phyloP scores from a whole-genome alignment of 2,113 vertebrate genomes.

The Promerops cafer region DNA sequence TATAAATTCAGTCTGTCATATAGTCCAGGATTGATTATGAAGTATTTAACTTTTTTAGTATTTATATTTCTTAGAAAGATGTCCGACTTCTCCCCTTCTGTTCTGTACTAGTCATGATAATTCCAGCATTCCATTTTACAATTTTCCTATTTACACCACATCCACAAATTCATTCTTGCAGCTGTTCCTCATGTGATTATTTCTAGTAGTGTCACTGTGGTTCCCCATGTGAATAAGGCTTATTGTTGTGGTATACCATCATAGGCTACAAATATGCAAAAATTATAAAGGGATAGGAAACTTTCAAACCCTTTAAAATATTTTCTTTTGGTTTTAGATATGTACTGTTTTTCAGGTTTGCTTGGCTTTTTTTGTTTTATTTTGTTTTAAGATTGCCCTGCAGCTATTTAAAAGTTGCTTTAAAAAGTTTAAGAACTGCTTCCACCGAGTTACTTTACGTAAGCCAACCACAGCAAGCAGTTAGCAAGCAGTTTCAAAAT shows the following conservation, averaged over 20 bases:
- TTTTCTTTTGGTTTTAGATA: constrained; percentile 7
- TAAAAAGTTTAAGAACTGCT: background rate
- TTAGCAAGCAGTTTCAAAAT: background rate
- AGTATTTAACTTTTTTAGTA: background rate
- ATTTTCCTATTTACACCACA: constrained; percentile 23
- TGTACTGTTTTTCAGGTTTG: background rate
- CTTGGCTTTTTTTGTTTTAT: background rate
- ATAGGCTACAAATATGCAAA: constrained; percentile 23
- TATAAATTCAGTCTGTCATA: background rate
- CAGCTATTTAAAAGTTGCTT: background rate
- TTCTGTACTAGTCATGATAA: background rate
- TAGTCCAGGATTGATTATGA: background rate
- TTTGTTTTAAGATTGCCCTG: background rate
- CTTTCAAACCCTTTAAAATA: background rate
- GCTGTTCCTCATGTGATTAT: constrained; percentile 59
- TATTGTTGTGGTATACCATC: constrained; percentile 42
- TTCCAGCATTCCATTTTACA: background rate
- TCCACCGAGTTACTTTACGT: background rate
- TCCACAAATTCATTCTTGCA: constrained; percentile 36
- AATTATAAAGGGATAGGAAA: constrained; percentile 42
- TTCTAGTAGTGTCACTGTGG: constrained; percentile 45
- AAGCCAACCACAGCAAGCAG: background rate
- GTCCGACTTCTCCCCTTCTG: background rate
- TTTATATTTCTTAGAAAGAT: background rate
- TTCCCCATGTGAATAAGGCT: constrained; percentile 27